Percentiles rank a stretch among this genome's conserved stretches.
phyloP scores from a whole-genome alignment of 2,888 invertebrate genomes.

The Calliopum simillimum region DNA sequence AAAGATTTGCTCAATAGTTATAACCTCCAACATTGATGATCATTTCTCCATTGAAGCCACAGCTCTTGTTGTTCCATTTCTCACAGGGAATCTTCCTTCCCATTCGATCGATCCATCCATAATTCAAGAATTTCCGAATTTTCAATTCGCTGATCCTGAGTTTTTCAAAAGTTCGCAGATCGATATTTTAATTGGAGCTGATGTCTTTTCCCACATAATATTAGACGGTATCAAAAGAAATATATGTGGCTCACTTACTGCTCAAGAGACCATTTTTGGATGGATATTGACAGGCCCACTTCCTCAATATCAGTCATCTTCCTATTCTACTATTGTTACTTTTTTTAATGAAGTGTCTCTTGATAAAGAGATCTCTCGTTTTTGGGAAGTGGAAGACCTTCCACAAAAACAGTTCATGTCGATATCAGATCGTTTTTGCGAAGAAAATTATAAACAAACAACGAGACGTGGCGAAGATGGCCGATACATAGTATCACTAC shows the following conservation, averaged over 20 bases:
- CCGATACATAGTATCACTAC: neutral
- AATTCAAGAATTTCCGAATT: neutral
- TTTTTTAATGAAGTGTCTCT: constrained; percentile 27
- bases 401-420: constrained; percentile 17
- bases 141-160: constrained; percentile 23
- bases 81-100: constrained; percentile 34
- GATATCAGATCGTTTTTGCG: constrained; percentile 18
- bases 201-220: constrained; percentile 11
- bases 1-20: constrained; percentile 21
- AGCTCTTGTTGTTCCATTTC: constrained; percentile 33
- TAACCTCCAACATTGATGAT: neutral
- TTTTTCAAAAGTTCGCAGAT: constrained; percentile 25
- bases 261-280: constrained; percentile 1
- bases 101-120: neutral
- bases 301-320: neutral
- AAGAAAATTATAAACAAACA: neutral
- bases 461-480: constrained; percentile 10
- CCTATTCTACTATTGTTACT: neutral
- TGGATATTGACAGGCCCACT: neutral
- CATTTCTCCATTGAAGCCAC: constrained; percentile 17
- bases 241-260: neutral
- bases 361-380: constrained; percentile 25
- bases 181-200: constrained; percentile 26
- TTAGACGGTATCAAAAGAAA: constrained; percentile 9
- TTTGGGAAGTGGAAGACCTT: constrained; percentile 35